Evolutionary conservation across 64 coral and sea anemone species (phyloP).

Genomic region (Pachyseris speciosa): DNA sequence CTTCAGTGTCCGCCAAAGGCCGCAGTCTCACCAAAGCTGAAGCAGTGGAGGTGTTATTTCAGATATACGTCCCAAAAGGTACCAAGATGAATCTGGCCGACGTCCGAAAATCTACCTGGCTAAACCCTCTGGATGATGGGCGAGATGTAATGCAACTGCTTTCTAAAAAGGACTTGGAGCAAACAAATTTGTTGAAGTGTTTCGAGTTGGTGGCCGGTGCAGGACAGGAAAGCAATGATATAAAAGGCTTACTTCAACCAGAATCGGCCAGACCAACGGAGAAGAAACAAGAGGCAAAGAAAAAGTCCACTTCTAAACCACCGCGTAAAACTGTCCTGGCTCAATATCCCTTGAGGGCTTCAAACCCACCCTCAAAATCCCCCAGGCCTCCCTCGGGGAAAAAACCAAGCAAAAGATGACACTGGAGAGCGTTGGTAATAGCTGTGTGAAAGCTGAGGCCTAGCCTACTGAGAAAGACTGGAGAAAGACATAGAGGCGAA

Average conservation of each 20-base stretch:
- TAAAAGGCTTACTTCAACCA: conserved; percentile 84
- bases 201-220: conserved; percentile 76
- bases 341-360: conserved; percentile 65
- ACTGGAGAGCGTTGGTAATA: too few relatives aligned
- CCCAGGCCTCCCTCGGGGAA: conserved; percentile 36
- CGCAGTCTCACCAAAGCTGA: conserved; percentile 93
- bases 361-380: conserved; percentile 41
- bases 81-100: conserved; percentile 86
- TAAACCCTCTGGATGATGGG: conserved; percentile 93
- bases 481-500: too few relatives aligned
- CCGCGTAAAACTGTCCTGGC: conserved; percentile 47
- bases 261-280: conserved; percentile 55
- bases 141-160: conserved; percentile 87
- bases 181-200: conserved; percentile 86
- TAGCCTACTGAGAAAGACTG: too few relatives aligned
- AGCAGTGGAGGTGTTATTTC: conserved; percentile 94
- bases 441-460: too few relatives aligned
- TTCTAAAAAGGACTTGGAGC: conserved; percentile 94
- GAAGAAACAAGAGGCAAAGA: conserved; percentile 41
- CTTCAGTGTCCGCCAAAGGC: conserved; percentile 83
- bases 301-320: not conserved
- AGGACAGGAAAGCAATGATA: conserved; percentile 85
- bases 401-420: conserved; percentile 28
- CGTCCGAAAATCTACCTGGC: conserved; percentile 98
- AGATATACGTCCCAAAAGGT: conserved; percentile 98